These are phyloP conservation scores for Lamellibrachia columna DNA, from an alignment of 2,888 invertebrate genomes.

Conservation along the genomic window DNA sequence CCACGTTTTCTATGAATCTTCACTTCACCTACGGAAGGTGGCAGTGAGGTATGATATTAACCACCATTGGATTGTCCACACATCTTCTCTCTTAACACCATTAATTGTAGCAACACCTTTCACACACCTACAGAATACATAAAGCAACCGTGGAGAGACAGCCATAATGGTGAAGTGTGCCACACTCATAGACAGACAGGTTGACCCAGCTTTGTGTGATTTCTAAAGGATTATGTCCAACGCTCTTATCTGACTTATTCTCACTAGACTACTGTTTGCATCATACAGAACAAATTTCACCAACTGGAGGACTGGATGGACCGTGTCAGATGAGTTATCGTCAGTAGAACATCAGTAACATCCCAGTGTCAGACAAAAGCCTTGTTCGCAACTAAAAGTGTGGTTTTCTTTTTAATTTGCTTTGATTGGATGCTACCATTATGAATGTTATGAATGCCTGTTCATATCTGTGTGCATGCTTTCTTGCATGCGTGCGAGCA, in stretches of 20 bases:
- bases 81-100: not conserved
- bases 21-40: not conserved
- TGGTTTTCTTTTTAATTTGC: too few relatives aligned
- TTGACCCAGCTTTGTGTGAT: not conserved
- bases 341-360: not conserved
- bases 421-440: too few relatives aligned
- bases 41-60: not conserved
- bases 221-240: not conserved
- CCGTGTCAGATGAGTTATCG: not conserved
- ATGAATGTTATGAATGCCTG: too few relatives aligned
- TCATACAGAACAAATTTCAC: not conserved
- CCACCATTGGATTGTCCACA: not conserved
- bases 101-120: not conserved
- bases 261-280: not conserved
- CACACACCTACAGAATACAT: not conserved
- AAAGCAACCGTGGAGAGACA: not conserved
- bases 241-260: not conserved
- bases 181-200: not conserved
- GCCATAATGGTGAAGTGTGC: not conserved
- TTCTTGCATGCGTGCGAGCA: too few relatives aligned
- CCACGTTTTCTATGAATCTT: not conserved
- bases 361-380: too few relatives aligned
- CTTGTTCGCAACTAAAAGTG: too few relatives aligned
- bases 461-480: too few relatives aligned
- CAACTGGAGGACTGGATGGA: not conserved